These are phyloP conservation scores for Dorcus parallelipipedus DNA, from an alignment of 2,888 invertebrate species.

Conservation along the genomic window DNA sequence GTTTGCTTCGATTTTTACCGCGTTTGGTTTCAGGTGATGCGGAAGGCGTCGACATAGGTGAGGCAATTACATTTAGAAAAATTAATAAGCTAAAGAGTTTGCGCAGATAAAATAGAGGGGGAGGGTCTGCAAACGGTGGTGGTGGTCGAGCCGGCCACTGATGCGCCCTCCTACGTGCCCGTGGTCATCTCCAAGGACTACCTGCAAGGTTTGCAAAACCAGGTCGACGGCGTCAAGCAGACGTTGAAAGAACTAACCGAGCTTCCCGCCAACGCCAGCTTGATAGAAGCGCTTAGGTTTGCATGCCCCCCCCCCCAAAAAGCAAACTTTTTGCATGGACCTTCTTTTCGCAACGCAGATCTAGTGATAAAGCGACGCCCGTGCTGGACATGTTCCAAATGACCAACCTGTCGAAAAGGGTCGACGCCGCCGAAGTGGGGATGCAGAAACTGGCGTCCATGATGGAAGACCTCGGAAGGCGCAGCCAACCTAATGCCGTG, in stretches of 20 bases:
- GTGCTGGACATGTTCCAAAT: slow-evolving; percentile 65
- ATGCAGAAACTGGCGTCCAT: slow-evolving; percentile 60
- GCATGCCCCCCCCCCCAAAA: background rate
- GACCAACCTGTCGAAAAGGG: slow-evolving; percentile 59
- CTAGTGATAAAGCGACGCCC: slow-evolving; percentile 36
- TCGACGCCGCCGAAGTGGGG: slow-evolving; percentile 62
- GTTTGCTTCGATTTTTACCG: background rate
- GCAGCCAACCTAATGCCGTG: background rate
- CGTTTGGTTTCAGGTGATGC: too few species aligned
- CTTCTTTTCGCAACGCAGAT: too few species aligned
- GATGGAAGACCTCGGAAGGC: slow-evolving; percentile 55
- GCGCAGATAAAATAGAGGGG: background rate
- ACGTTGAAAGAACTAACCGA: slow-evolving; percentile 41
- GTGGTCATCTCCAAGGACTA: slow-evolving; percentile 37
- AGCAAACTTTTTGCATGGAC: too few species aligned
- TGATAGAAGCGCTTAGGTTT: slow-evolving; percentile 46
- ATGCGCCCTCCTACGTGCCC: slow-evolving; percentile 28
- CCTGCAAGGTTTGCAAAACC: slow-evolving; percentile 42
- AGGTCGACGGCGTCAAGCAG: slow-evolving; percentile 45
- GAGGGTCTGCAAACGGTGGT: slow-evolving; percentile 20
- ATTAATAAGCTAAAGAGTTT: too few species aligned
- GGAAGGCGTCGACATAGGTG: too few species aligned
- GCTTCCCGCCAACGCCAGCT: slow-evolving; percentile 47
- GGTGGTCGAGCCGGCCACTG: slow-evolving; percentile 22
- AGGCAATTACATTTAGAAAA: too few species aligned